Evolutionary conservation across 2,888 invertebrate species (phyloP).

Genomic region (Tinea trinotella): DNA sequence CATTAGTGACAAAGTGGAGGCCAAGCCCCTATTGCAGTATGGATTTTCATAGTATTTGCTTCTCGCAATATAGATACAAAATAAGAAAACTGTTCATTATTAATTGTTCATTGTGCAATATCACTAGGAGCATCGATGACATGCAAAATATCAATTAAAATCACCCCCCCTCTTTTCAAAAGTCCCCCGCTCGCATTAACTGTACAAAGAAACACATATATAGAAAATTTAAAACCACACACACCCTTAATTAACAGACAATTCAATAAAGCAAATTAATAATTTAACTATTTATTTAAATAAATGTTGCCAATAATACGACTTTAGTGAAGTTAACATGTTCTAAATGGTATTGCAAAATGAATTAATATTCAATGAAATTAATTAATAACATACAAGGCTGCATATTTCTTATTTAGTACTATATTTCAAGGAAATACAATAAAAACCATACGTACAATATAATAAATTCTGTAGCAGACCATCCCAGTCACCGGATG

Average conservation of each 20-base stretch:
- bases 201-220: not conserved
- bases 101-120: not conserved
- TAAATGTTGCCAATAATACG: no score
- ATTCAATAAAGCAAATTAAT: no score
- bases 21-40: not conserved
- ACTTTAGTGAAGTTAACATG: no score
- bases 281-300: no score
- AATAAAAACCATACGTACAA: slow-evolving; percentile 9
- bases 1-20: not conserved
- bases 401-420: not conserved
- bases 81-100: not conserved
- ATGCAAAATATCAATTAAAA: not conserved
- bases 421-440: slow-evolving; percentile 3
- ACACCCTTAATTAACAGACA: no score
- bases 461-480: not conserved
- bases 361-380: not conserved
- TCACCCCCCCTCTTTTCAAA: no score
- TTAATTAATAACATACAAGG: not conserved
- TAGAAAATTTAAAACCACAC: not conserved
- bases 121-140: not conserved
- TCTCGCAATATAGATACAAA: not conserved
- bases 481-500: not conserved
- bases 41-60: not conserved
- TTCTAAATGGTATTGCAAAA: not conserved
- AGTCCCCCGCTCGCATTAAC: not conserved